Base-by-base conservation (phyloP, 2,113 vertebrate genomes). In the Todiramphus saurophagus region DNA sequence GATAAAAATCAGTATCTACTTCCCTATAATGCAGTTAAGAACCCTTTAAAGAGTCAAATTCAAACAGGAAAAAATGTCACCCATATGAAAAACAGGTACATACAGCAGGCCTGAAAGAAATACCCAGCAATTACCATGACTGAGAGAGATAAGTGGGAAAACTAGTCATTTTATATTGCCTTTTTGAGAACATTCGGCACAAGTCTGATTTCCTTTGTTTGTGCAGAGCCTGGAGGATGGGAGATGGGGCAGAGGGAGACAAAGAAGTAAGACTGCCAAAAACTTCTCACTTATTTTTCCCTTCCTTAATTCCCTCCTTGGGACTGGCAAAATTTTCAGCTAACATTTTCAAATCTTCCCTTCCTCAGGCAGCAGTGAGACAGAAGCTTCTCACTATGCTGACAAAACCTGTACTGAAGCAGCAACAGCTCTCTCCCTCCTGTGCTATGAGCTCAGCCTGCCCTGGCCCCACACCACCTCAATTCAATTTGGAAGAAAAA, bases 131-230 rank as follows among this genome's bases (percentile, higher is more conserved):
- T 60, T 88, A 63, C 64, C 60, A 88, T 16, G 75, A 77, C 63
- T 75, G 70, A 9, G 72, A 92, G 76, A 89, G 87, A 83, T 73
- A 94, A 95, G 90, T 30, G 5, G 89, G 74, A 91, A 96, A 93
- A 27, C 4, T 41, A 75, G 92, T 90, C 95, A 92, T 94, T 94
- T 93, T 93, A 69, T 11, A 43, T 19, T 72, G 90, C 68, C 63
- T 91, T 94, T 93, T 20, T 2, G 13, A 87, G 84, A 94, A 73
- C 77, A 73, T 67, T 90, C 56, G 64, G 79, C 93, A 37, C 73
- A 73, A 70, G 89, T 78, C 68, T 80, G 74, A 62, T 92, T 92
- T 87, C 93, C 94, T 96, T 87, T 93, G 67, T 96, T 92, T 94
- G 77, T 77, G 75, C 66, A 72, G 59, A 95, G 77, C 88, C 68